phyloP scores from a whole-genome alignment of 2,888 invertebrate species.

The Microchrysa polita region DNA sequence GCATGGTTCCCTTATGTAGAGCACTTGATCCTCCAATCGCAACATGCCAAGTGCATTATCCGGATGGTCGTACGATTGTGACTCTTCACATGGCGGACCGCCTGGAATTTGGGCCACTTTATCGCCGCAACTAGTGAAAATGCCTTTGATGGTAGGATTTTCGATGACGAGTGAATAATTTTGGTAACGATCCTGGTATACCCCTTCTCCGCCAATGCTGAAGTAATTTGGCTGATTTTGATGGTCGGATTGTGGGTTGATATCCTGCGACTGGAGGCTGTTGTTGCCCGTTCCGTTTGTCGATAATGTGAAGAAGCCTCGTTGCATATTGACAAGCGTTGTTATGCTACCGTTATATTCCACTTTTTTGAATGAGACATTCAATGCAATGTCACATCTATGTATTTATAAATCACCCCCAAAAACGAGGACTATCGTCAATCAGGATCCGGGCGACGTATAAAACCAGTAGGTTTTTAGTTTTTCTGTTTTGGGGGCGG shows the following conservation, averaged over 20 bases:
- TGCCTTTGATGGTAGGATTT: neutral
- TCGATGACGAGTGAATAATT: neutral
- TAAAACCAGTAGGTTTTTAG: too few relatives aligned
- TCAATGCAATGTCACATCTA: too few relatives aligned
- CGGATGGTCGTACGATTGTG: neutral
- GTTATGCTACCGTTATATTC: too few relatives aligned
- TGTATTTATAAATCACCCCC: too few relatives aligned
- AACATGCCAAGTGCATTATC: constrained; percentile 58
- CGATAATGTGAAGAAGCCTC: too few relatives aligned
- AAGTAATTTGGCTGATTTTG: constrained; percentile 21
- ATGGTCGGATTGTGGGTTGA: constrained; percentile 17
- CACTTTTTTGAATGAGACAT: too few relatives aligned
- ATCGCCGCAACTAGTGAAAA: neutral
- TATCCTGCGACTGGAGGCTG: constrained; percentile 4
- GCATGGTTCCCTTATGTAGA: constrained; percentile 62
- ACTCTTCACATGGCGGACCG: neutral
- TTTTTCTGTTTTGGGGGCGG: too few relatives aligned
- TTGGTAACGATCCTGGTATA: neutral
- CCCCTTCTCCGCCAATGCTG: constrained; percentile 8
- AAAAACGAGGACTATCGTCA: too few relatives aligned
- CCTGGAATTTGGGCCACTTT: neutral
- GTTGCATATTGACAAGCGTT: too few relatives aligned
- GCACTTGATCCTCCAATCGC: constrained; percentile 61
- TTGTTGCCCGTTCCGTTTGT: too few relatives aligned
- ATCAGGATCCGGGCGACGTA: too few relatives aligned